Evolutionary conservation across 2,888 invertebrate species (phyloP), one percentile per base, ranked within the genome.

Genomic region (Dicranocentrus wangi): DNA sequence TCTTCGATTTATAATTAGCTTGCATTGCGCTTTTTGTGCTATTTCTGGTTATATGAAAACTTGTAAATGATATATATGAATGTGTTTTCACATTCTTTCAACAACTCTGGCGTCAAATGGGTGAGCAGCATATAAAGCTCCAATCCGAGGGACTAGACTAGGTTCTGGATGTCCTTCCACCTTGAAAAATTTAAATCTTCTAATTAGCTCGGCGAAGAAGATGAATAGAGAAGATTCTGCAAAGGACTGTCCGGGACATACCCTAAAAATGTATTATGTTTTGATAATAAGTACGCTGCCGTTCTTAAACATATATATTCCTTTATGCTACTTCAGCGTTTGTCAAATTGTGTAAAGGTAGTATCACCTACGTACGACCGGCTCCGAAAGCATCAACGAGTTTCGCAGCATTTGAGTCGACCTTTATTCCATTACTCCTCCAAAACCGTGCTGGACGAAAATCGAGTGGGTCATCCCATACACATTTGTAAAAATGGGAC

Each of bases 361-460:
- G n/a, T n/a, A n/a, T n/a, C n/a, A n/a, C 15, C 5, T n/a, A 39
- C 21, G n/a, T 42, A 15, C n/a, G 66, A 60, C 76, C 76, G 13
- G 68, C 55, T 2, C 76, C 76, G 32, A 76, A 76, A 1, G 28
- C 2, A 2, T 27, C 7, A 15, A 76, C 25, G 15, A 17, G 5
- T 17, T 76, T 60, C 1, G 76, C 68, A 17, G 25, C 17, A 8
- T 68, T 60, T 7, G 28, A 2, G 13, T 76, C 47, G 8, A 76
- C 23, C 8, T 43, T 69, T n/a, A n/a, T n/a, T 0, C 68, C 68
- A 23, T 47, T 13, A 3, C 8, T 1, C 19, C 51, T 69, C 8
- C 68, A 13, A 53, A 77, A 77, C 32, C 77, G 53, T 21, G 68
- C 77, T 2, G 77, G 77, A 23, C 77, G 43, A 42, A 77, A 77